phyloP scores from a whole-genome alignment of 2,888 invertebrate genomes.

The Mechanitis mazaeus region DNA sequence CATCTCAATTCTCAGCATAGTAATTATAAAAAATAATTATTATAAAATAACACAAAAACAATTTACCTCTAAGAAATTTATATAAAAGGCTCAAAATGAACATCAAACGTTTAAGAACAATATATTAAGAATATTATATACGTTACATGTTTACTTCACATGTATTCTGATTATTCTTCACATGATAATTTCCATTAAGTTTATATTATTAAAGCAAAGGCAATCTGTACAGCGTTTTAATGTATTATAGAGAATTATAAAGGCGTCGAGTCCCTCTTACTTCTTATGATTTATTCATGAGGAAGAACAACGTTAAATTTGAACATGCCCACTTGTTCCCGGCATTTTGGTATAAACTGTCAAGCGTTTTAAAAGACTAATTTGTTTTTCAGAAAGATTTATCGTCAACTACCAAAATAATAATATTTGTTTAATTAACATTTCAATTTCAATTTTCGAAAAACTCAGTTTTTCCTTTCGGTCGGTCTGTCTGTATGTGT shows the following conservation, averaged over 20 bases:
- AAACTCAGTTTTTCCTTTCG: too few relatives aligned
- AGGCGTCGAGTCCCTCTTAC: slow-evolving; percentile 67
- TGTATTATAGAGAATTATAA: slow-evolving; percentile 77
- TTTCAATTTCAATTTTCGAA: slow-evolving; percentile 22
- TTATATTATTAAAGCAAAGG: slow-evolving; percentile 70
- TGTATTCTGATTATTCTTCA: slow-evolving; percentile 25
- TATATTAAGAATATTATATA: too few relatives aligned
- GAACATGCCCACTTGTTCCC: slow-evolving; percentile 62
- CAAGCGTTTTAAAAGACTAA: slow-evolving; percentile 62
- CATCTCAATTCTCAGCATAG: too few relatives aligned
- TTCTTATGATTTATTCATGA: slow-evolving; percentile 77
- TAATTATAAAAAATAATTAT: too few relatives aligned
- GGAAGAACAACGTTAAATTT: slow-evolving; percentile 66
- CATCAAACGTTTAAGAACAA: too few relatives aligned
- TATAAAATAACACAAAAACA: too few relatives aligned
- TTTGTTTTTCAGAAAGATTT: slow-evolving; percentile 56
- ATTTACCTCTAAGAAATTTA: too few relatives aligned
- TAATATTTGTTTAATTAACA: slow-evolving; percentile 26
- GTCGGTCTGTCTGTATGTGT: too few relatives aligned
- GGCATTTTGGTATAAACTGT: slow-evolving; percentile 57
- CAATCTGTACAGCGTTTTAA: slow-evolving; percentile 74
- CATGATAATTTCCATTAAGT: slow-evolving; percentile 66
- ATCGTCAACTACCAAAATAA: slow-evolving; percentile 37
- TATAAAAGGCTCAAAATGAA: too few relatives aligned
- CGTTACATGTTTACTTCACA: not conserved